Evolutionary conservation across 1,140 invertebrate species (phyloP).

Genomic region (Nylanderia fulva): DNA sequence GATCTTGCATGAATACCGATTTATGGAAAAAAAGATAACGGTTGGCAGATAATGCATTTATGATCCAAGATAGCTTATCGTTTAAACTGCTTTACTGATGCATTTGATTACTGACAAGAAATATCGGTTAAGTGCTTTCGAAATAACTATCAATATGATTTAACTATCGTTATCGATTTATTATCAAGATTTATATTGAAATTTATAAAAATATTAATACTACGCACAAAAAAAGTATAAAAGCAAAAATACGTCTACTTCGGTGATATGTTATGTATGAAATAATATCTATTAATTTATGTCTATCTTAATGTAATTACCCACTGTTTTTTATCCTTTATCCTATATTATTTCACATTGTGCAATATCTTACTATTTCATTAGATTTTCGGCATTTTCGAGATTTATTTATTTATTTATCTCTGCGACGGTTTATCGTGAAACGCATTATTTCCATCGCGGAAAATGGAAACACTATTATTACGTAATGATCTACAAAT

Average conservation of each 20-base stretch:
- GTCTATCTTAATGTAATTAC: too few species aligned
- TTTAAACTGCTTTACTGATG: slow-evolving; percentile 29
- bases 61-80: background rate
- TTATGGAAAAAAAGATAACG: slow-evolving; percentile 8
- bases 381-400: background rate
- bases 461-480: slow-evolving; percentile 14
- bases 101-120: background rate
- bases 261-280: background rate
- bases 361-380: background rate
- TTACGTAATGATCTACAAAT: slow-evolving; percentile 33
- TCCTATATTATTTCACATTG: background rate
- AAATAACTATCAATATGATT: background rate
- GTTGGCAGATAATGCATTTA: background rate
- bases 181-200: background rate
- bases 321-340: too few species aligned
- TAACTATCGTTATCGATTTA: slow-evolving; percentile 22
- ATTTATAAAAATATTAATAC: background rate
- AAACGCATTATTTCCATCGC: slow-evolving; percentile 4
- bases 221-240: background rate
- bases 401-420: slow-evolving; percentile 11
- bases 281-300: background rate
- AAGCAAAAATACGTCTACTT: background rate
- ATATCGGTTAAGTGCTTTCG: background rate
- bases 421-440: background rate
- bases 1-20: background rate